These are phyloP conservation scores for Benthochromis sp. DNA, from an alignment of 2,113 vertebrate genomes.

Conservation along the genomic window DNA sequence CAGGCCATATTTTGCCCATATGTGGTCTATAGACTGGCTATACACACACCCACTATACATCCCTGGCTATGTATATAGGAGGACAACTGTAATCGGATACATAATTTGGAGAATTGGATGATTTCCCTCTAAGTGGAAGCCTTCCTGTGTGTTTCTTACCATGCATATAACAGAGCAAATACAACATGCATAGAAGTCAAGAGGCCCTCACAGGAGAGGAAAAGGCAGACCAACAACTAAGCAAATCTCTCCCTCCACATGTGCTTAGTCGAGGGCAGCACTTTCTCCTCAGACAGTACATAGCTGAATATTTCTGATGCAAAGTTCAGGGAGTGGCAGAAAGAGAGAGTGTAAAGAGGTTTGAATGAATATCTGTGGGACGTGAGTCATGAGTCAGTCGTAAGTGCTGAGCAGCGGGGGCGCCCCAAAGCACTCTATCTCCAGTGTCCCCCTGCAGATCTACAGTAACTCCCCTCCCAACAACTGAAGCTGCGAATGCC, in stretches of 20 bases:
- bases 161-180: slow-evolving; percentile 9
- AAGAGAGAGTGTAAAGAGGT: not conserved
- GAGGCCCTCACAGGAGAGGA: slow-evolving; percentile 8
- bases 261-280: not conserved
- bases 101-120: not conserved
- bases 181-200: not conserved
- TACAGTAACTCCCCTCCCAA: not conserved
- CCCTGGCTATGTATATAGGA: not conserved
- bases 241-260: not conserved
- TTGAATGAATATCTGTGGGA: not conserved
- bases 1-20: not conserved
- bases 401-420: not conserved
- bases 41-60: not conserved
- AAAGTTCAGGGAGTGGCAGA: slow-evolving; percentile 39
- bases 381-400: slow-evolving; percentile 44
- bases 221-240: not conserved
- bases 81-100: not conserved
- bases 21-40: not conserved
- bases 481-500: slow-evolving; percentile 29
- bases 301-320: slow-evolving; percentile 4
- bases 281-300: not conserved
- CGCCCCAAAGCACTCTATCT: not conserved
- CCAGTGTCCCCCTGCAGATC: slow-evolving; percentile 2
- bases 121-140: not conserved
- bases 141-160: not conserved